Evolutionary conservation across 2,797 vertebrate species (phyloP), one percentile per base, ranked within the genome.

Genomic region (Acanthurus tractus): DNA sequence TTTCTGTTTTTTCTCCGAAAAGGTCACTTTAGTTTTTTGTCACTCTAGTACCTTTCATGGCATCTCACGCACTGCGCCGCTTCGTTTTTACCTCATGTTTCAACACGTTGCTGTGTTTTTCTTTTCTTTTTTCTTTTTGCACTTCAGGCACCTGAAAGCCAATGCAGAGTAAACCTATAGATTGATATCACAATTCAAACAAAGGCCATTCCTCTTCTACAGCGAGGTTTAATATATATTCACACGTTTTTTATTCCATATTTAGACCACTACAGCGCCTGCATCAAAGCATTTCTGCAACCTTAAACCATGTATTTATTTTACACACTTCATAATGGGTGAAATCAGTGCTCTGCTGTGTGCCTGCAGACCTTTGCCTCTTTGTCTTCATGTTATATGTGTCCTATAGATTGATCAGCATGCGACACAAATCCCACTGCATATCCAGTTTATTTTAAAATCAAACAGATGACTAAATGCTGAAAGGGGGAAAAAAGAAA

Each of bases 31-130:
- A 77, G 44, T 86, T 91, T 90, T 92, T 89, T 94, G 85, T 73
- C 88, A 88, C 89, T 91, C 86, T 92, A 90, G 88, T 93, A 92
- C 85, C 79, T 79, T 79, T 86, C 83, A 88, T 74, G 23, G 48
- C 88, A 89, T 88, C 70, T 78, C 71, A 79, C 58, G 50, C 76
- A 6, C 75, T 36, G 34, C 74, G 42, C 64, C 9, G 23, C 44
- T 8, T 20, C 44, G 78, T 87, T 82, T 89, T 88, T 62, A 76
- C 78, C 58, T 79, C 79, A 66, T 40, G 23, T 68, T 73, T 88
- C 45, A 38, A 75, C 59, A 63, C n/a, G 1, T 75, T 42, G n/a
- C 66, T 78, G 8, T 42, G 44, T 36, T 48, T 56, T 56, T 53
- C 29, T 25, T n/a, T n/a, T n/a, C 4, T 10, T 38, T 38, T 38